These are phyloP conservation scores for Lepus timidus DNA, from an alignment of 2,113 vertebrate species.

Conservation along the genomic window DNA sequence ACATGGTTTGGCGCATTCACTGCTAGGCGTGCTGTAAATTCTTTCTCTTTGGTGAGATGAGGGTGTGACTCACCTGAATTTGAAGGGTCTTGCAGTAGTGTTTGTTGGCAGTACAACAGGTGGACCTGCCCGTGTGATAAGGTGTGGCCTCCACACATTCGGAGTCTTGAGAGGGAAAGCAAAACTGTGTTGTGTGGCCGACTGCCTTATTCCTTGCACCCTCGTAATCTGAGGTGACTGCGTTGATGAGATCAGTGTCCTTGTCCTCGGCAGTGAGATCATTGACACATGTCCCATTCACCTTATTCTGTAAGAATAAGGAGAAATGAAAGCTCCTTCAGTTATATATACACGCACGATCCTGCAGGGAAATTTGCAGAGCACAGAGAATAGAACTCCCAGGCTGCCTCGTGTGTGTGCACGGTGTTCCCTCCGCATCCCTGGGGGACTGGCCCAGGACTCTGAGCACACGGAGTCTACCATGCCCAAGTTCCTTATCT, in stretches of 20 bases:
- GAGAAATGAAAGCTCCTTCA: too few species aligned
- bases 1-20: conserved; percentile 4
- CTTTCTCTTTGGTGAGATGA: conserved; percentile 23
- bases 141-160: not conserved
- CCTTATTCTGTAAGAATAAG: too few species aligned
- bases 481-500: not conserved
- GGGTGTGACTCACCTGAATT: not conserved
- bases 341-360: not conserved
- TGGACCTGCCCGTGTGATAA: not conserved
- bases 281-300: not conserved
- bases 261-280: conserved; percentile 21
- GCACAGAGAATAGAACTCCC: not conserved
- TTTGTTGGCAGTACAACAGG: conserved; percentile 8
- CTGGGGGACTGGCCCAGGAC: not conserved
- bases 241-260: not conserved
- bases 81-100: not conserved
- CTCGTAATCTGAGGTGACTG: not conserved
- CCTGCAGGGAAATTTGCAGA: not conserved
- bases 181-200: not conserved
- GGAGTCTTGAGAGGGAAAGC: not conserved
- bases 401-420: not conserved
- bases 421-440: not conserved
- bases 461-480: not conserved
- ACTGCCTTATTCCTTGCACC: not conserved
- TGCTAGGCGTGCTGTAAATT: conserved; percentile 1